Evolutionary conservation across 2,113 vertebrate genomes (phyloP).

Genomic region (Cynoglossus semilaevis): DNA sequence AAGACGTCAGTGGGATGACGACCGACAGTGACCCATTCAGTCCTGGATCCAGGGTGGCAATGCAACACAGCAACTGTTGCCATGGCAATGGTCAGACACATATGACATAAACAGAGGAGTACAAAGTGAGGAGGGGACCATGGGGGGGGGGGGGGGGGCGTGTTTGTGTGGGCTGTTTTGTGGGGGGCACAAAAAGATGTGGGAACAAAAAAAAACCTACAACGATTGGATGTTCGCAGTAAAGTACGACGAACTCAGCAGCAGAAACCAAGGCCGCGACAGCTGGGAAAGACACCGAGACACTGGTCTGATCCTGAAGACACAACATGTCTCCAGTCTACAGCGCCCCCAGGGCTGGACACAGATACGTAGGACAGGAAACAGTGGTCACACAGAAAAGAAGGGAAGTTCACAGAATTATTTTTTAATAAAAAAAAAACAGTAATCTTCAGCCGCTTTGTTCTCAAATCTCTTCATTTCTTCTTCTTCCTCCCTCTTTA

Average conservation of each 20-base stretch:
- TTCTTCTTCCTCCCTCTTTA: conserved; percentile 19
- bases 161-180: neutral
- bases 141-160: too few species aligned
- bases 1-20: conserved; percentile 44
- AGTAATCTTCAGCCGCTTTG: conserved; percentile 11
- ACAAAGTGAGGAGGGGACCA: conserved; percentile 6
- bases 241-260: neutral
- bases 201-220: conserved; percentile 1
- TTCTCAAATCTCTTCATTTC: conserved; percentile 4
- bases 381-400: neutral
- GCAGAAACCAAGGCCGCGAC: neutral
- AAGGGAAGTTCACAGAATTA: too few species aligned
- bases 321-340: too few species aligned
- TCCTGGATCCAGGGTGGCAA: conserved; percentile 37
- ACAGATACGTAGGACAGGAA: conserved; percentile 15
- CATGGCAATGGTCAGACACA: conserved; percentile 52
- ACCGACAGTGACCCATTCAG: conserved; percentile 44
- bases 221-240: too few species aligned
- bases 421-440: conserved; percentile 6
- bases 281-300: conserved; percentile 52
- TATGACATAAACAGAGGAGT: conserved; percentile 35
- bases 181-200: too few species aligned
- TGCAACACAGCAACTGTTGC: conserved; percentile 51
- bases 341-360: neutral
- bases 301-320: neutral